Percentiles rank a stretch among this genome's conserved stretches.
Evolutionary conservation across 2,113 vertebrate species (phyloP).

Genomic region (Anarrhichthys ocellatus): DNA sequence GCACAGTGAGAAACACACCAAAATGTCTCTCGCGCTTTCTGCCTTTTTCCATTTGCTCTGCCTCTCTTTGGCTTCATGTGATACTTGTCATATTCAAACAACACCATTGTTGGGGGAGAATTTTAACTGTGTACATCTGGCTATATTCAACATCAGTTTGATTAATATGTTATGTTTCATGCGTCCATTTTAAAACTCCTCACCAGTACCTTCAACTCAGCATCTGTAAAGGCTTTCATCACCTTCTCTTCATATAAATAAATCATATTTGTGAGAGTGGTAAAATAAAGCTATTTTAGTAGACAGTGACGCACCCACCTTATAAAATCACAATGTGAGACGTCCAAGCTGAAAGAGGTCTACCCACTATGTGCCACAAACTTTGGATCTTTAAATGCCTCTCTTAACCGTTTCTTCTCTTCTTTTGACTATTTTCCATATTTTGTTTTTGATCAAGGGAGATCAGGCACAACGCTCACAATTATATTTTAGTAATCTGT

Average conservation of each 20-base stretch:
- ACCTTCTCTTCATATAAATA: constrained; percentile 70
- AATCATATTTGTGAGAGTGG: constrained; percentile 63
- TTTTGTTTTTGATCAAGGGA: constrained; percentile 10
- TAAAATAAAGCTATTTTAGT: constrained; percentile 71
- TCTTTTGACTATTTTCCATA: constrained; percentile 26
- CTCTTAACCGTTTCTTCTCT: constrained; percentile 3
- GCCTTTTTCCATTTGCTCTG: constrained; percentile 13
- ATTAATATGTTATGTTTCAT: constrained; percentile 33
- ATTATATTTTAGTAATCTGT: neutral
- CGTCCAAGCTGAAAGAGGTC: constrained; percentile 39
- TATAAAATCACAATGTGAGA: constrained; percentile 72
- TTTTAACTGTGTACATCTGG: constrained; percentile 10
- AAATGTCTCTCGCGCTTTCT: neutral
- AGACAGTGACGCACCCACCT: constrained; percentile 45
- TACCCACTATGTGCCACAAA: constrained; percentile 2
- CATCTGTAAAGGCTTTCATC: constrained; percentile 67
- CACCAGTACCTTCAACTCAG: constrained; percentile 36
- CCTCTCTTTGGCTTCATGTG: constrained; percentile 3
- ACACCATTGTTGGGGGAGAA: neutral
- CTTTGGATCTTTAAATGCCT: constrained; percentile 25
- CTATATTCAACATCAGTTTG: constrained; percentile 33
- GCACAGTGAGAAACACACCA: constrained; percentile 8
- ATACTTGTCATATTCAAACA: constrained; percentile 5
- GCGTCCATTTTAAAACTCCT: constrained; percentile 19
- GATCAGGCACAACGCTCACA: neutral